Base-by-base conservation (phyloP, 2,113 vertebrate species). In the Ameiurus melas region DNA sequence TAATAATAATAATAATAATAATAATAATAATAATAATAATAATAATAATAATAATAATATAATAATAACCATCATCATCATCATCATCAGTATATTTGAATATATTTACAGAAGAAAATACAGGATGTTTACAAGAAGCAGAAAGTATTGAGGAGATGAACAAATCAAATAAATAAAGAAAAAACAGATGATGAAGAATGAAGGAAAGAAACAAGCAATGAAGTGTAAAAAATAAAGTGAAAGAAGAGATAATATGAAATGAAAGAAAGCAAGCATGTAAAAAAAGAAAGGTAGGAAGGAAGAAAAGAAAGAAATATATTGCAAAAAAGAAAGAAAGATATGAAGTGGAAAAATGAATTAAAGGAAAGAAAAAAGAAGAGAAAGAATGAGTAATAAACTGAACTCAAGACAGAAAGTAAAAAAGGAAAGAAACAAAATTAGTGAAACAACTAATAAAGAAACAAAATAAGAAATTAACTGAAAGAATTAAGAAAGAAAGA, bases 121-220 rank as follows among this genome's bases (percentile, higher is more conserved):
- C 66, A 73, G 5, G 14, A 8, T 64, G 25, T 27, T 27, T 27
- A 68, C 83, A 22, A 94, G 93, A 94, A 14, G 53, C 16, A 70
- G 36, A 66, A 68, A 70, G 12, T 30, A 16, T 14, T 17, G 27
- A 33, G 25, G 16, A 27, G 4, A 51, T 9, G 9, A 51, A 51
- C 47, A 51, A 51, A 51, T 51, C 1, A 10, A n/a, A 20, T 17
- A 33, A 36, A 58, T 20, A 20, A 36, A 33, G n/a, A 9, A 16
- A n/a, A n/a, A 16, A 79, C 25, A 43, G 25, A 2, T 1, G 10
- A 33, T 58, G 25, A 25, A 27, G 12, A 77, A 5, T 16, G 47
- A 3, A 8, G 66, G 57, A 57, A 51, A 79, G 36, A 78, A 17
- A 47, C 6, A 64, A 58, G 43, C 33, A 30, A 25, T 25, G 22